Conservation (phyloP, 2,888 invertebrate genomes). For the Diarsia rubi region DNA sequence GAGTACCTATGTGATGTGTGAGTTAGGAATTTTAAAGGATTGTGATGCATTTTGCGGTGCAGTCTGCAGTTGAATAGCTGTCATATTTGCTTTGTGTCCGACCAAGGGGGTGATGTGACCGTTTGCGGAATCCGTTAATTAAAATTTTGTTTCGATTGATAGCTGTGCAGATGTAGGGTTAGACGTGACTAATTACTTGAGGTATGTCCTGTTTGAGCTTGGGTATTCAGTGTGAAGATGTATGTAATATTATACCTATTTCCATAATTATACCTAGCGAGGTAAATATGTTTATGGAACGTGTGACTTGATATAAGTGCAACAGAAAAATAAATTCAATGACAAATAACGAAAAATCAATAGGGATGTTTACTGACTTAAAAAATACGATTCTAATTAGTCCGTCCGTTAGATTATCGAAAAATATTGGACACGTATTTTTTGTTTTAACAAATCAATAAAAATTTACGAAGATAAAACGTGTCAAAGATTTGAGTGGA, state of each 20-base stretch:
- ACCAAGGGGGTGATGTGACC: constrained; percentile 72
- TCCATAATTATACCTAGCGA: background rate
- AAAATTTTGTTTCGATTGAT: constrained; percentile 78
- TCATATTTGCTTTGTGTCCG: constrained; percentile 82
- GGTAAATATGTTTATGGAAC: background rate
- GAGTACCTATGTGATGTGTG: constrained; percentile 62
- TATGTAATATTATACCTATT: background rate
- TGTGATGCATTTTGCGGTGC: constrained; percentile 69
- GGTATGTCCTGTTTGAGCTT: constrained; percentile 44
- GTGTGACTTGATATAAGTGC: background rate
- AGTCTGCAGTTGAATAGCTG: constrained; percentile 77
- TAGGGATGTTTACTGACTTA: too few relatives aligned
- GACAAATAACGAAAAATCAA: background rate
- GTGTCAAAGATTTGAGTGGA: too few relatives aligned
- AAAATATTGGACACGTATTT: too few relatives aligned
- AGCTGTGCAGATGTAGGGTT: constrained; percentile 56
- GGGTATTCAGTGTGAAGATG: background rate
- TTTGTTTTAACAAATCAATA: too few relatives aligned
- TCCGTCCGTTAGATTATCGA: too few relatives aligned
- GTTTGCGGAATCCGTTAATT: constrained; percentile 81
- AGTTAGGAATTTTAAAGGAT: constrained; percentile 76
- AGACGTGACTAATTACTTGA: constrained; percentile 47
- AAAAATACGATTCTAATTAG: too few relatives aligned
- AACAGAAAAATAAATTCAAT: background rate
- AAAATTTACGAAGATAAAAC: too few relatives aligned